A percentile compares a stretch with the other conserved stretches of the same genome.
Evolutionary conservation across 1,140 invertebrate species (phyloP).

Genomic region (Papilio polyxenes): DNA sequence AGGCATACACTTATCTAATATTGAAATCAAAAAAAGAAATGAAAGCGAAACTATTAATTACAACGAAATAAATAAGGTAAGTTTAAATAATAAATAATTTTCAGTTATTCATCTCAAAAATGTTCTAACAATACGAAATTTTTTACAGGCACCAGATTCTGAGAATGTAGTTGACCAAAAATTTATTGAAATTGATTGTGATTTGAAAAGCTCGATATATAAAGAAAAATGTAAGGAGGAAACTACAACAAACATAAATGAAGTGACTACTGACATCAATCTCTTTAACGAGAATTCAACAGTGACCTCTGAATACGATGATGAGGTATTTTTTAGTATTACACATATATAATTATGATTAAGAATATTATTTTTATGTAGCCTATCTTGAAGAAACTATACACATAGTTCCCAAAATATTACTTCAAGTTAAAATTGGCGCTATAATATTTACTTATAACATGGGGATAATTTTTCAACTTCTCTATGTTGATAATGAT

Average conservation of each 20-base stretch:
- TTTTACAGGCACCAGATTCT: background rate
- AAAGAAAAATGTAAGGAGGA: background rate
- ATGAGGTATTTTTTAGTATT: background rate
- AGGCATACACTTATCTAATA: background rate
- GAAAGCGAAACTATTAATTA: background rate
- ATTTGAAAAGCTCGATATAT: background rate
- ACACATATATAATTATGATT: background rate
- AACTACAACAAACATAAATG: slow-evolving; percentile 1
- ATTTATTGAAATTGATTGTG: background rate
- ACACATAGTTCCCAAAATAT: no score
- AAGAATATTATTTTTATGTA: background rate
- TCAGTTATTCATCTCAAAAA: background rate
- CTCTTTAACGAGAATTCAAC: slow-evolving; percentile 29
- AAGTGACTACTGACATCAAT: slow-evolving; percentile 16
- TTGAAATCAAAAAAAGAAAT: background rate
- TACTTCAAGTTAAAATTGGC: no score
- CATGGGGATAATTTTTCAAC: no score
- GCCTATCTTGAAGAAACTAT: no score
- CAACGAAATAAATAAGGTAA: background rate
- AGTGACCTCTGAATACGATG: slow-evolving; percentile 4
- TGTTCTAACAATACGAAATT: background rate
- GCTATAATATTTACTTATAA: no score
- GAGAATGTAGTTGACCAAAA: background rate
- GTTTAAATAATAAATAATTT: background rate
- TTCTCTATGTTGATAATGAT: no score